A percentile compares a stretch with the other conserved stretches of the same genome.
Conservation (phyloP, 2,113 vertebrate species). For the Bothrops jararaca region DNA sequence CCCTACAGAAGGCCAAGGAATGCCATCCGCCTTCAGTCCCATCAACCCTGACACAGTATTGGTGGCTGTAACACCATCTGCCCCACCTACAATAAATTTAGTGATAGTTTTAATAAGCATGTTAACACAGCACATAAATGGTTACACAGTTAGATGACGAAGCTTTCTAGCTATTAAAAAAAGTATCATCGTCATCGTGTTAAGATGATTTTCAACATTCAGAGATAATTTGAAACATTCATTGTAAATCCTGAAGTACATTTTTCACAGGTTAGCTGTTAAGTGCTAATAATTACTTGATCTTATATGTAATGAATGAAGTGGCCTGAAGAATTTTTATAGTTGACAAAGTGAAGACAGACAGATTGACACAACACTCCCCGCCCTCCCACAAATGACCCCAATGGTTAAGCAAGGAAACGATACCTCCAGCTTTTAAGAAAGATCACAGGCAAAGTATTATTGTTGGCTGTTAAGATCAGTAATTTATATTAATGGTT, state of each 20-base stretch:
- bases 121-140: conserved; percentile 1
- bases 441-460: not conserved
- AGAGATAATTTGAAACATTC: not conserved
- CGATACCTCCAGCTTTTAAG: not conserved
- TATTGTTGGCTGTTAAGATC: not conserved
- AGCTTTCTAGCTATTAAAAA: not conserved
- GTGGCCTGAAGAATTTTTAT: not conserved
- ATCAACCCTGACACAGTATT: conserved; percentile 94
- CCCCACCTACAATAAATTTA: conserved; percentile 74
- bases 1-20: conserved; percentile 88
- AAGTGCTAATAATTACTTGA: not conserved
- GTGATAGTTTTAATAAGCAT: conserved; percentile 17
- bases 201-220: not conserved
- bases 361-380: not conserved
- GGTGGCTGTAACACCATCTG: conserved; percentile 91
- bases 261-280: not conserved
- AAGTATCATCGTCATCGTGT: not conserved
- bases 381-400: not conserved
- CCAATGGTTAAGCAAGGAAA: not conserved
- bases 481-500: not conserved
- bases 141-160: not conserved
- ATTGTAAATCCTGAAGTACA: not conserved
- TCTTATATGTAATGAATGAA: not conserved
- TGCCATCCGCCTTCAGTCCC: conserved; percentile 81
- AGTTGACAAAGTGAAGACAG: not conserved